These are phyloP conservation scores for Orthonychiurus folsomi DNA, from an alignment of 2,888 invertebrate species.

Conservation along the genomic window DNA sequence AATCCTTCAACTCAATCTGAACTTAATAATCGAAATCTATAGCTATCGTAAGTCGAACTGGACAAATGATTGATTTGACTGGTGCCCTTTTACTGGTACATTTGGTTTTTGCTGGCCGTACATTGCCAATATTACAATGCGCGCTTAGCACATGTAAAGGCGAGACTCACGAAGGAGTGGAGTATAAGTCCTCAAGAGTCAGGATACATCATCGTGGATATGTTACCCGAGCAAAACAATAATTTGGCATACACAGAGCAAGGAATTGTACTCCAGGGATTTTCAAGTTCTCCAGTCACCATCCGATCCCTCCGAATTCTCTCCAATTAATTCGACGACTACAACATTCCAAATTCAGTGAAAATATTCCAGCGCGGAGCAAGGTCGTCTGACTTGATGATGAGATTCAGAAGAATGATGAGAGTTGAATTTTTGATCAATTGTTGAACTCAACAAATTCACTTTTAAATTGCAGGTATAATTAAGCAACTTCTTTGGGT, in stretches of 20 bases:
- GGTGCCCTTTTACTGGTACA: too few species aligned
- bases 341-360: slow-evolving; percentile 62
- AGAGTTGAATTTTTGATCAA: neutral
- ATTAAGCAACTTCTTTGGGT: too few species aligned
- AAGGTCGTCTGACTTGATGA: slow-evolving; percentile 30
- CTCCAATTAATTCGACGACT: slow-evolving; percentile 43
- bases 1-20: too few species aligned
- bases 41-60: too few species aligned
- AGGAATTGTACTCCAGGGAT: neutral
- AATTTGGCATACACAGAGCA: neutral
- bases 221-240: neutral
- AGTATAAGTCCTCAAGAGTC: too few species aligned
- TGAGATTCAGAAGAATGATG: slow-evolving; percentile 13
- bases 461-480: neutral
- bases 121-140: too few species aligned
- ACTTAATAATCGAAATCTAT: too few species aligned
- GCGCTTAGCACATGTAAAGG: too few species aligned
- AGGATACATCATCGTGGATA: slow-evolving; percentile 14
- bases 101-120: too few species aligned
- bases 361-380: slow-evolving; percentile 50
- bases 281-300: neutral
- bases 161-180: too few species aligned
- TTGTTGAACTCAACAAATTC: neutral
- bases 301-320: neutral
- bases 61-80: too few species aligned